Evolutionary conservation across 2,888 invertebrate species (phyloP).

Genomic region (Latheticus oryzae): DNA sequence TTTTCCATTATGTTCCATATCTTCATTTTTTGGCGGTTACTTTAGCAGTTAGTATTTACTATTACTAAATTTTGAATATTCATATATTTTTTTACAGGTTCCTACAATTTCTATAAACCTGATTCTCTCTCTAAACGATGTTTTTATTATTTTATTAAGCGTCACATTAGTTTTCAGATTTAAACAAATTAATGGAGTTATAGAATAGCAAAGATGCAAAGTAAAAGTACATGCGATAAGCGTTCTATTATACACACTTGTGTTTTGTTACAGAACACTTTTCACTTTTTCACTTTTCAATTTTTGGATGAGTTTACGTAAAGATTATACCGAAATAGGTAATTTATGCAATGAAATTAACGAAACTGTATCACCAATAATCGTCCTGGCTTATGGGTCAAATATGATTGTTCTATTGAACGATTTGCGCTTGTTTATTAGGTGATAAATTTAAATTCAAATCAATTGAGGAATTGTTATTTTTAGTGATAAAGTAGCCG

Average conservation of each 20-base stretch:
- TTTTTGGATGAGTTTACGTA: conserved; percentile 15
- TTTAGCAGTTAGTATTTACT: neutral
- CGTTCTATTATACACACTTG: neutral
- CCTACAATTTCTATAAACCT: conserved; percentile 1
- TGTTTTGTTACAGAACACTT: conserved; percentile 17
- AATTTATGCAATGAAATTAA: conserved; percentile 12
- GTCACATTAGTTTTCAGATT: conserved; percentile 15
- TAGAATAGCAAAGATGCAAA: conserved; percentile 14
- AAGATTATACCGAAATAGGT: conserved; percentile 17
- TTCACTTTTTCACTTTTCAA: no score
- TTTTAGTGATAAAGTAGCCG: neutral
- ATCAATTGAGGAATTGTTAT: neutral
- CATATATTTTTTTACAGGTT: conserved; percentile 16
- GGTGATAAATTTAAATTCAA: neutral
- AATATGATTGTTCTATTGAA: conserved; percentile 16
- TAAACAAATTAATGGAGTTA: conserved; percentile 15
- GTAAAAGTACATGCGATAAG: conserved; percentile 1
- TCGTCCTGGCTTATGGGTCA: conserved; percentile 13
- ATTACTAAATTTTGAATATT: no score
- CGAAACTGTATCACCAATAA: conserved; percentile 12
- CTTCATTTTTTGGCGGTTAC: no score
- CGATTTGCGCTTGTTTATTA: conserved; percentile 7
- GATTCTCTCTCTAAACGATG: conserved; percentile 6
- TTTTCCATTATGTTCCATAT: no score
- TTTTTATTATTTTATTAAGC: conserved; percentile 14